Evolutionary conservation across 2,888 invertebrate genomes (phyloP), one percentile per base, ranked within the genome.

Genomic region (Drosophila affinis): DNA sequence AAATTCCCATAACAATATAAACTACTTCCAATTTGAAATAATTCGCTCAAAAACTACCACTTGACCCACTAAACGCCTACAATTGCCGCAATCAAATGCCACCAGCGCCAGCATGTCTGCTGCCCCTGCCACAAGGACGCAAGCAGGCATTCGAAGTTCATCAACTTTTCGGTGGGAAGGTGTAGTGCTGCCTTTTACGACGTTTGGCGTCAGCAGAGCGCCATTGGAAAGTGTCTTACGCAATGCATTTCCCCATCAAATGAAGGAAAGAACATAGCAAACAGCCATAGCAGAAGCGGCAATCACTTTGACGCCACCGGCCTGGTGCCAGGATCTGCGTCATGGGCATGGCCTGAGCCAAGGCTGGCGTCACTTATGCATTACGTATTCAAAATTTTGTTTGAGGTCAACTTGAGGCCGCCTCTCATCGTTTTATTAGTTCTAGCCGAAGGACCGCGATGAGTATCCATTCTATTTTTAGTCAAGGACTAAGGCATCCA

Each of bases 331-430:
- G 21, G 9, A 56, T 46, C 65, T 32, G 46, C 65, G 65, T 67
- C 65, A 67, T 57, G 5, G 61, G 18, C 47, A 45, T 46, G 51
- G 52, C 27, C 64, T 52, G 52, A 46, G 46, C 60, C 69, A 68
- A 68, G 54, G 54, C 61, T 69, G 69, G 61, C 61, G 70, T 69
- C 69, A 60, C 68, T 10, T 49, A 69, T 68, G 67, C 67, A 68
- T 60, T 60, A 60, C 44, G 62, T 59, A 60, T 39, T 55, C 70
- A 47, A 51, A 70, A 61, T 62, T 39, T 14, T 14, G 53, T 73
- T 73, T 73, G 55, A 73, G 73, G 73, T 62, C 73, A 73, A 68
- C 73, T 68, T 68, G 62, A 73, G 52, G 57, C 57, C 53, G 62
- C 62, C 69, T 71, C 48, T 51, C 57, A 51, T 49, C 72, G 60